A percentile compares a stretch with the other conserved stretches of the same genome.
Evolutionary conservation across 2,888 invertebrate genomes (phyloP).

Genomic region (Clivina fossor): DNA sequence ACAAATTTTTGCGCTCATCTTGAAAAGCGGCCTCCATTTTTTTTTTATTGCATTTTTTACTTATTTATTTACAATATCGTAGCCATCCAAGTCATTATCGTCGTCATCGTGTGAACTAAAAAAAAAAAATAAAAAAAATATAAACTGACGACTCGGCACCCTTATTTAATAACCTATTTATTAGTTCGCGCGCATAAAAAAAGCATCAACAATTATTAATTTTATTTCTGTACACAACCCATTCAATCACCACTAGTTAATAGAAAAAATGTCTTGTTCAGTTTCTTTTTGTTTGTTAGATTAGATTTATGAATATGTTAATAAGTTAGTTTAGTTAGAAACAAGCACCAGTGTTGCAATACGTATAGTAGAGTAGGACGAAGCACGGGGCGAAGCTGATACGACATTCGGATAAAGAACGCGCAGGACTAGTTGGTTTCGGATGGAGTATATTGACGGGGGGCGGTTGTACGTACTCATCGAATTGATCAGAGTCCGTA

Average conservation of each 20-base stretch:
- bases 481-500: constrained; percentile 64
- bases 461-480: constrained; percentile 67
- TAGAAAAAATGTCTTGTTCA: constrained; percentile 21
- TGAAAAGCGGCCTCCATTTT: constrained; percentile 40
- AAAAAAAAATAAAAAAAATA: constrained; percentile 41
- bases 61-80: constrained; percentile 44
- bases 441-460: constrained; percentile 72
- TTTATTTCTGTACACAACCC: background rate
- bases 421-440: constrained; percentile 56
- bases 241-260: constrained; percentile 19
- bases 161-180: constrained; percentile 4
- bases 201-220: constrained; percentile 14
- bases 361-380: constrained; percentile 25
- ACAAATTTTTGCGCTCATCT: constrained; percentile 36
- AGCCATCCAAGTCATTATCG: constrained; percentile 43
- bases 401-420: constrained; percentile 39
- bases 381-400: constrained; percentile 28
- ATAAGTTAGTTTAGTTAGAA: constrained; percentile 8
- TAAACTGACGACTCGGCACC: too few species aligned
- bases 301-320: background rate
- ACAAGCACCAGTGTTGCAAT: constrained; percentile 27
- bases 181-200: constrained; percentile 12
- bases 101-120: constrained; percentile 45
- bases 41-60: constrained; percentile 35
- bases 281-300: constrained; percentile 16